Evolutionary conservation across 2,797 vertebrate genomes (phyloP).

Genomic region (Enteromius thamalakanensis): DNA sequence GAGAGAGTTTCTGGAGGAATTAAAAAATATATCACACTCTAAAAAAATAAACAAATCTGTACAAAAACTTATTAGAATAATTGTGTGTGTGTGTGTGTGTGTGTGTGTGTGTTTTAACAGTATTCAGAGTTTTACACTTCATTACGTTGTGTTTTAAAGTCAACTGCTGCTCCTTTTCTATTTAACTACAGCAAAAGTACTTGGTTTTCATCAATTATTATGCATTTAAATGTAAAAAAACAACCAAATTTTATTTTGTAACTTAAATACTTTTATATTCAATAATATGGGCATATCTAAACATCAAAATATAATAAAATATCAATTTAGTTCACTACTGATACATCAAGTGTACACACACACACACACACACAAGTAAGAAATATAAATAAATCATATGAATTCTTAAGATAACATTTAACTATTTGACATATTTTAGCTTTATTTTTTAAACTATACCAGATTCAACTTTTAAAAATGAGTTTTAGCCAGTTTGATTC

Average conservation of each 20-base stretch:
- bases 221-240: neutral
- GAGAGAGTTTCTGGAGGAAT: neutral
- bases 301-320: neutral
- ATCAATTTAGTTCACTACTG: neutral
- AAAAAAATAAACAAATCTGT: neutral
- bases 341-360: neutral
- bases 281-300: neutral
- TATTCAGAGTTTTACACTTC: neutral
- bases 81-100: neutral
- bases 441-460: neutral
- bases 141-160: neutral
- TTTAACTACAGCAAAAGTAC: neutral
- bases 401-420: neutral
- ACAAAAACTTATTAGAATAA: neutral
- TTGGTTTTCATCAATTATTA: neutral
- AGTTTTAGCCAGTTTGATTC: neutral
- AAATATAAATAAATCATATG: neutral
- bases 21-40: neutral
- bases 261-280: neutral
- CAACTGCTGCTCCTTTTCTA: neutral
- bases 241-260: neutral
- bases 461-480: neutral
- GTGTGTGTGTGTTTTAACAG: neutral
- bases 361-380: neutral
- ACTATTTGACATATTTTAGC: neutral